Conservation (phyloP, 1,140 invertebrate species). For the Diabrotica virgifera region DNA sequence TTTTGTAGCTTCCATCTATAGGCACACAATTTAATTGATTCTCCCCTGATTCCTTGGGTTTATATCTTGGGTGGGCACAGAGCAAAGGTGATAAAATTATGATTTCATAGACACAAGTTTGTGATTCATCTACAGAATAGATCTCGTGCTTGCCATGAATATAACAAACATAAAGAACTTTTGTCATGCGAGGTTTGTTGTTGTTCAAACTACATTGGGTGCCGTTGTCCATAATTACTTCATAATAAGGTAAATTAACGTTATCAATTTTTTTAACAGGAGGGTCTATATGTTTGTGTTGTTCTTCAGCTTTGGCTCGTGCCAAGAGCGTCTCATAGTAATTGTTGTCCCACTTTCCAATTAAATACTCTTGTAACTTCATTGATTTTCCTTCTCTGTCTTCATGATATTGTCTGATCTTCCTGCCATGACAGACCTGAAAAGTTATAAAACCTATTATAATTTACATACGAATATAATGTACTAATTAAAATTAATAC, state of each 20-base stretch:
- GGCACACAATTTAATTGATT: conserved; percentile 78
- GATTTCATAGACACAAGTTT: conserved; percentile 92
- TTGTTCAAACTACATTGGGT: conserved; percentile 89
- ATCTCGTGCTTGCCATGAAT: conserved; percentile 83
- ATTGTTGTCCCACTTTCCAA: conserved; percentile 69
- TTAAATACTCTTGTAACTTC: conserved; percentile 76
- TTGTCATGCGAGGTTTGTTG: conserved; percentile 74
- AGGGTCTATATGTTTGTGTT: conserved; percentile 51
- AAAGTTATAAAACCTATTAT: background rate
- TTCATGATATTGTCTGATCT: conserved; percentile 92
- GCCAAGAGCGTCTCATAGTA: conserved; percentile 51
- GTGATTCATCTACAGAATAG: conserved; percentile 88
- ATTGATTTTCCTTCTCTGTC: conserved; percentile 83
- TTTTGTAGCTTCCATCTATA: conserved; percentile 64
- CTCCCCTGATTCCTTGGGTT: conserved; percentile 77
- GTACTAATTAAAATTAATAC: too few species aligned
- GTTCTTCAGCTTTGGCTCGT: conserved; percentile 58
- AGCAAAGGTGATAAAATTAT: conserved; percentile 81
- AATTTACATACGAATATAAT: too few species aligned
- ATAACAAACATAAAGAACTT: conserved; percentile 83
- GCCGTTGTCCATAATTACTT: conserved; percentile 75
- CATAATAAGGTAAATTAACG: conserved; percentile 77
- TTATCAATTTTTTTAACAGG: conserved; percentile 81
- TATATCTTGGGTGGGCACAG: conserved; percentile 87
- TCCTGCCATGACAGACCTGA: conserved; percentile 82